A percentile compares a stretch with the other conserved stretches of the same genome.
Evolutionary conservation across 2,888 invertebrate genomes (phyloP).

Genomic region (Hirtodrosophila confusa): DNA sequence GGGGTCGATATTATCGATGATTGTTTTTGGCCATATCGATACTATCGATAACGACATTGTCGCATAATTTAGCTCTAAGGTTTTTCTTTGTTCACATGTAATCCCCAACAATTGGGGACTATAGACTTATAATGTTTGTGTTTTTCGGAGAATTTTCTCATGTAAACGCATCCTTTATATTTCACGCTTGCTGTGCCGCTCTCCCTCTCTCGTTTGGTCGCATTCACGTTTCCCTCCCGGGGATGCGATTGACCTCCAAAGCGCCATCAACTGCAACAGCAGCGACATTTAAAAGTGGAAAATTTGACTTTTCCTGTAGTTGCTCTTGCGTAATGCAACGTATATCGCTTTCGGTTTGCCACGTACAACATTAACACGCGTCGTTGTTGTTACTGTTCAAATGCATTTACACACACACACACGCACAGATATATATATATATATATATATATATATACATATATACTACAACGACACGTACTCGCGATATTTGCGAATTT

Average conservation of each 20-base stretch:
- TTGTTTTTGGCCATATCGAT: no score
- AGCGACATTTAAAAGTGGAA: constrained; percentile 29
- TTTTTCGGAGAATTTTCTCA: no score
- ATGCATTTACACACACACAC: constrained; percentile 28
- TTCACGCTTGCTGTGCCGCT: no score
- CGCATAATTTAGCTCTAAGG: no score
- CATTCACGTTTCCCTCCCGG: constrained; percentile 22
- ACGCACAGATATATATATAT: constrained; percentile 32
- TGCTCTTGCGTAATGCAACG: constrained; percentile 40
- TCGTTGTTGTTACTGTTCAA: constrained; percentile 34
- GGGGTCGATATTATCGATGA: no score
- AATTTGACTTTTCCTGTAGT: constrained; percentile 52
- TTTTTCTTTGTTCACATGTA: no score
- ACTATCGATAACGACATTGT: no score
- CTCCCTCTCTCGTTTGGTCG: background rate
- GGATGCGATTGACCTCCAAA: constrained; percentile 38
- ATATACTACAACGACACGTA: constrained; percentile 51
- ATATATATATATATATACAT: constrained; percentile 18
- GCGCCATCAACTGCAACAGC: constrained; percentile 29
- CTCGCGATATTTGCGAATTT: constrained; percentile 66
- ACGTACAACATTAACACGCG: constrained; percentile 60
- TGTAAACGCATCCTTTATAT: no score
- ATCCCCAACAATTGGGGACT: no score
- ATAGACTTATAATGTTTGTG: no score
- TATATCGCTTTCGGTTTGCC: constrained; percentile 40